Evolutionary conservation across 2,797 vertebrate genomes (phyloP).

Genomic region (Silurus aristotelis): DNA sequence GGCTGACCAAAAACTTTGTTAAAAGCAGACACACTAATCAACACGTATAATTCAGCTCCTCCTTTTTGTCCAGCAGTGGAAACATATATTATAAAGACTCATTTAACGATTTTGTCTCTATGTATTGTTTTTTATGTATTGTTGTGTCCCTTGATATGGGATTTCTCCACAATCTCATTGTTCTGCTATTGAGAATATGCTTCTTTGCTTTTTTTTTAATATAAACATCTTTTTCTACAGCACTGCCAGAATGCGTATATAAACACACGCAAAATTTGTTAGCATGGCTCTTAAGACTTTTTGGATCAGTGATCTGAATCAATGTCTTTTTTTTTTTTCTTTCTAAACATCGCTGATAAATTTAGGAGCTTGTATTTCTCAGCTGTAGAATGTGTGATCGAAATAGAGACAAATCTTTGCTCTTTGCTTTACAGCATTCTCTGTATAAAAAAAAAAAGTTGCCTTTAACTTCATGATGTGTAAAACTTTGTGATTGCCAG

Average conservation of each 20-base stretch:
- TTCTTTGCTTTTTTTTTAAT: background rate
- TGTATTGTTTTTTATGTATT: background rate
- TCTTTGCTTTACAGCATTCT: background rate
- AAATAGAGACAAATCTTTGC: background rate
- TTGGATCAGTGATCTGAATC: background rate
- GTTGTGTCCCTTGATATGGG: background rate
- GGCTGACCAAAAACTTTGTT: background rate
- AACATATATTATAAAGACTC: background rate
- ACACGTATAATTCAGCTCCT: background rate
- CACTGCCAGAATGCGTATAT: background rate
- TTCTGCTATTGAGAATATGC: background rate
- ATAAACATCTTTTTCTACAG: background rate
- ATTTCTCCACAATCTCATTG: background rate
- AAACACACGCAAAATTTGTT: background rate
- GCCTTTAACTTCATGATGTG: conserved; percentile 27
- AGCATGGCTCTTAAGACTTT: background rate
- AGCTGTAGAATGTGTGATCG: background rate
- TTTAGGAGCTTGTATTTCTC: background rate
- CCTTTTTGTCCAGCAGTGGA: background rate
- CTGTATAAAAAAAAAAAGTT: conserved; percentile 6
- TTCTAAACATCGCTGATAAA: background rate
- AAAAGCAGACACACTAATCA: background rate
- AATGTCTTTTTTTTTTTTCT: background rate
- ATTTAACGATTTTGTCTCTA: background rate
- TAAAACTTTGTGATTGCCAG: conserved; percentile 33